Evolutionary conservation across 2,888 invertebrate genomes (phyloP), one percentile per base, ranked within the genome.

Genomic region (Gymnoscelis rufifasciata): DNA sequence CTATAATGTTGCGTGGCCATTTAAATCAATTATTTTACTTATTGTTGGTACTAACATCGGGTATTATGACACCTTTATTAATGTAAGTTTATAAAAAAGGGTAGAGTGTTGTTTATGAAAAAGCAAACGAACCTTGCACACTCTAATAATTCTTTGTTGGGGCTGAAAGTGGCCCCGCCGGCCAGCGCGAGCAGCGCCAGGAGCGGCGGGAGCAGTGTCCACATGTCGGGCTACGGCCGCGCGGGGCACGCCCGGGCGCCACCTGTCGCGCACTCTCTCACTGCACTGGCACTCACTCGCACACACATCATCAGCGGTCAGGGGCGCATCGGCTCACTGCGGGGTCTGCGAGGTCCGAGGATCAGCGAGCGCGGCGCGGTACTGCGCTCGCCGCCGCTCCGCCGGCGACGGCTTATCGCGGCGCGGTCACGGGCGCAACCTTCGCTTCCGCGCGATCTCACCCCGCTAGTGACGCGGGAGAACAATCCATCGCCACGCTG

Each of bases 371-470:
- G 70, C 76, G 77, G 75, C 77, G 74, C 81, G 78, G 68, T 73
- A 84, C 83, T 83, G 81, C 74, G 74, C 74, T 74, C 59, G 52
- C 60, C 60, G 54, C 59, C 68, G 71, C 67, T 60, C 69, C 70
- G 68, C 60, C 61, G 39, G 44, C 39, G 67, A 63, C 55, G 64
- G 67, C 54, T 69, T 56, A 56, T 66, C 71, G 75, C 67, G 67
- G 66, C 73, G 79, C 83, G 86, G 86, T 84, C 84, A 84, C 78
- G 84, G 86, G 83, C 87, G 78, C 83, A 84, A 86, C 84, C 87
- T 86, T 87, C 80, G 76, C 66, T 74, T 71, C 74, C 77, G 76
- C 59, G 68, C 78, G 78, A 74, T 78, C 78, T 79, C 78, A 79
- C 82, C 82, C 84, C 77, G 81, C 62, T 30, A 38, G 39, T 40